A percentile compares a stretch with the other conserved stretches of the same genome.
Conservation (phyloP, 2,797 vertebrate species). For the Galagoides demidoff region DNA sequence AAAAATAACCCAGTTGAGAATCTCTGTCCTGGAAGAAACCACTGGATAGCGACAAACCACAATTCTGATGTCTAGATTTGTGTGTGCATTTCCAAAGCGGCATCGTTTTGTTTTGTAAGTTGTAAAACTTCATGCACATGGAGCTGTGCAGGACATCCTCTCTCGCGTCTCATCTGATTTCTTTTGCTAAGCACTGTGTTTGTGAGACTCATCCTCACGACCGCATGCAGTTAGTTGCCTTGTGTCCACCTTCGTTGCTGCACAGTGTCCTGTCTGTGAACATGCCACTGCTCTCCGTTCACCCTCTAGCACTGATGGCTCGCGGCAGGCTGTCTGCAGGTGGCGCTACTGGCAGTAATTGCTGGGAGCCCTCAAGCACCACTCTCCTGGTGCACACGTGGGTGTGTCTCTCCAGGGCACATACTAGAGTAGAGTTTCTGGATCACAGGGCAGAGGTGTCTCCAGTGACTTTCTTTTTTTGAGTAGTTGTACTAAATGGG, state of each 20-base stretch:
- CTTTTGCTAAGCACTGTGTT: not conserved
- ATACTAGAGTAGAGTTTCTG: not conserved
- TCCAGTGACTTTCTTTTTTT: not conserved
- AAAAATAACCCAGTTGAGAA: not conserved
- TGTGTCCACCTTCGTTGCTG: not conserved
- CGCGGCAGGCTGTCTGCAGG: too few relatives aligned
- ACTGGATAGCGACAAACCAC: not conserved
- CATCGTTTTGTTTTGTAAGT: not conserved
- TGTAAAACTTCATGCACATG: not conserved
- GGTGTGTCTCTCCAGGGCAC: not conserved
- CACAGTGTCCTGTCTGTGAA: not conserved
- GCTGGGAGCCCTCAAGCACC: fast-evolving
- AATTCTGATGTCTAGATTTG: not conserved
- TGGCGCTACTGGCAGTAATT: fast-evolving
- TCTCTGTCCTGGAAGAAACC: not conserved
- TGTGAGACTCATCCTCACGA: not conserved
- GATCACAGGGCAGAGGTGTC: not conserved
- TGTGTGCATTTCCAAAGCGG: not conserved
- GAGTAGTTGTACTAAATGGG: not conserved
- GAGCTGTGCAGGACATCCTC: fast-evolving
- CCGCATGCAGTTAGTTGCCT: not conserved
- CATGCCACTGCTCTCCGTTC: fast-evolving
- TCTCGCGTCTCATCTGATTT: not conserved
- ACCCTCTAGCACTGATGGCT: fast-evolving
- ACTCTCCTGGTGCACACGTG: not conserved